Percentiles rank a stretch among this genome's conserved stretches.
These are phyloP conservation scores for Dascillus cervinus DNA, from an alignment of 2,888 invertebrate species.

Conservation along the genomic window DNA sequence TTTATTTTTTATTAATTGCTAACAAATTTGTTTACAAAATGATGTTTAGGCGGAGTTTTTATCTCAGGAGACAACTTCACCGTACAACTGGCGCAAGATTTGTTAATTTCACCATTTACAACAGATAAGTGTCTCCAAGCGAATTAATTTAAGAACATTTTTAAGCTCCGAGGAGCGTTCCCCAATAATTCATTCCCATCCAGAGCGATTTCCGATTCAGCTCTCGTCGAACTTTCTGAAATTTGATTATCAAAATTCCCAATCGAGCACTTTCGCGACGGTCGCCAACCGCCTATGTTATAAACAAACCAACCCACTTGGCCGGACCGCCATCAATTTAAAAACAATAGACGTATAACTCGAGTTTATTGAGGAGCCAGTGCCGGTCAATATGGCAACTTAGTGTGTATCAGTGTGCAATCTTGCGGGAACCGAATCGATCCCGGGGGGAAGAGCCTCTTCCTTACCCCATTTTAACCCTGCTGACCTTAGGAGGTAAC, in stretches of 20 bases:
- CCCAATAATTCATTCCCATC: no score
- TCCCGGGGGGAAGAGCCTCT: constrained; percentile 21
- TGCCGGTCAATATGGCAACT: constrained; percentile 28
- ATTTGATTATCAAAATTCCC: constrained; percentile 21
- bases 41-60: no score
- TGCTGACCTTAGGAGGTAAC: constrained; percentile 9
- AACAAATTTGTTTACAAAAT: no score
- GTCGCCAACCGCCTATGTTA: constrained; percentile 11
- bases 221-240: constrained; percentile 18
- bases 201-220: constrained; percentile 16
- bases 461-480: constrained; percentile 14
- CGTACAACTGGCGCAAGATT: no score
- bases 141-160: no score
- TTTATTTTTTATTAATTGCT: no score
- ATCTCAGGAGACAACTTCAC: no score
- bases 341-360: constrained; percentile 25
- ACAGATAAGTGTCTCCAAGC: no score
- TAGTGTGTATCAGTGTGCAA: constrained; percentile 32
- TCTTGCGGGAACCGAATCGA: constrained; percentile 27
- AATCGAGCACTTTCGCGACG: constrained; percentile 17
- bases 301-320: constrained; percentile 5
- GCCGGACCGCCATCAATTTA: constrained; percentile 25
- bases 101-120: no score
- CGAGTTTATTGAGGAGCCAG: constrained; percentile 21
- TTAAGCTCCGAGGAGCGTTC: no score